A percentile compares a stretch with the other conserved stretches of the same genome.
These are phyloP conservation scores for Patella caerulea DNA, from an alignment of 2,888 invertebrate genomes.

Conservation along the genomic window DNA sequence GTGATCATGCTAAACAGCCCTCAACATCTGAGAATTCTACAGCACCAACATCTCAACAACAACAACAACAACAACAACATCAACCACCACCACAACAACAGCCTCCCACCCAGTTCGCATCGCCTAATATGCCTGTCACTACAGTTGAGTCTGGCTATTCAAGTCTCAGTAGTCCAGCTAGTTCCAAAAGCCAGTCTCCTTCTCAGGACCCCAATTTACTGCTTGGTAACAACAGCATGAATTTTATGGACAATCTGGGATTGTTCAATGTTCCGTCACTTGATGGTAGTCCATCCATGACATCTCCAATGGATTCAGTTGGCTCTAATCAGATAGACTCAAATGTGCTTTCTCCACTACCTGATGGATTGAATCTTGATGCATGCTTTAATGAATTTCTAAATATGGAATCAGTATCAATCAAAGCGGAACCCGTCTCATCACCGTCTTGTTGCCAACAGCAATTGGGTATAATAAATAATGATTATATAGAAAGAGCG, in stretches of 20 bases:
- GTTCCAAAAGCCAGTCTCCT: slow-evolving; percentile 54
- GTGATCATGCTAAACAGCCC: slow-evolving; percentile 49
- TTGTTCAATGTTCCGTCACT: neutral
- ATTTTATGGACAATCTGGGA: slow-evolving; percentile 20
- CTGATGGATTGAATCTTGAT: neutral
- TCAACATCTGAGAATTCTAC: slow-evolving; percentile 10
- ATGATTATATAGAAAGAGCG: slow-evolving; percentile 45
- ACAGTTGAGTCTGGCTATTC: slow-evolving; percentile 52
- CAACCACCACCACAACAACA: neutral
- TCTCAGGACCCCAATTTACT: slow-evolving; percentile 37
- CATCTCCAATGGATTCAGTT: neutral
- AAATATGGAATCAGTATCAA: neutral
- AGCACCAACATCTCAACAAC: slow-evolving; percentile 35
- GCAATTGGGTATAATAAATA: slow-evolving; percentile 19
- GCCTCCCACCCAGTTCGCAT: neutral
- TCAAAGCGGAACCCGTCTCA: neutral
- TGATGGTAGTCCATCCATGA: neutral
- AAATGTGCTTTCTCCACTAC: neutral
- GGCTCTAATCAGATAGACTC: neutral
- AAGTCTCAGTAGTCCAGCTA: slow-evolving; percentile 52
- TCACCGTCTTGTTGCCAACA: slow-evolving; percentile 1
- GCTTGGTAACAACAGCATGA: slow-evolving; percentile 42
- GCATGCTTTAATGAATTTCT: neutral
- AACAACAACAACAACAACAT: slow-evolving; percentile 17
- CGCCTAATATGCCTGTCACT: slow-evolving; percentile 9